phyloP scores from a whole-genome alignment of 2,113 vertebrate genomes.

The Bufo bufo region DNA sequence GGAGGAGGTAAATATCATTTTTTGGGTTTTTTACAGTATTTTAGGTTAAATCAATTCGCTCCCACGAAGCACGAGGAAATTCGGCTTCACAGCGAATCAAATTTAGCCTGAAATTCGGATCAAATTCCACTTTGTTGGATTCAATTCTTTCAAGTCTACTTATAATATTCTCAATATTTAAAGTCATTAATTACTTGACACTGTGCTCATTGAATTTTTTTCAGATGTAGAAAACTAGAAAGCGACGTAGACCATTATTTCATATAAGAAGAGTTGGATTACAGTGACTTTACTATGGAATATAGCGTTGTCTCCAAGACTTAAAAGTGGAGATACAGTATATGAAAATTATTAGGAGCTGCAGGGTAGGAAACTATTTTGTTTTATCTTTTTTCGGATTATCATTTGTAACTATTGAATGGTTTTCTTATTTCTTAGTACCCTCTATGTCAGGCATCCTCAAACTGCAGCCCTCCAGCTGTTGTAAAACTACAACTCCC shows the following conservation, averaged over 20 bases:
- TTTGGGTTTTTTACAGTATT: too few relatives aligned
- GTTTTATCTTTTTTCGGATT: neutral
- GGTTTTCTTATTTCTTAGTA: neutral
- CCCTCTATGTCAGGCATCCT: too few relatives aligned
- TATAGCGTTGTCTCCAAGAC: neutral
- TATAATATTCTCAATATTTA: neutral
- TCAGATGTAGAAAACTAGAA: neutral
- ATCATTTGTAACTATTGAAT: neutral
- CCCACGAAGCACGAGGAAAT: too few relatives aligned
- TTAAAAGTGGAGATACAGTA: neutral
- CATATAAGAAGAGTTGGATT: neutral
- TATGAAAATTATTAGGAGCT: neutral
- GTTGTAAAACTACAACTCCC: too few relatives aligned
- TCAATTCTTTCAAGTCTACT: too few relatives aligned
- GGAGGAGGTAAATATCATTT: too few relatives aligned
- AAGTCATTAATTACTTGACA: neutral
- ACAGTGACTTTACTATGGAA: neutral
- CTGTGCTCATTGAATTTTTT: neutral
- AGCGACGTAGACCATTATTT: neutral
- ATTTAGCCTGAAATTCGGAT: too few relatives aligned
- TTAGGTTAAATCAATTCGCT: too few relatives aligned
- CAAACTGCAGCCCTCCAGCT: too few relatives aligned
- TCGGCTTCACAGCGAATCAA: too few relatives aligned
- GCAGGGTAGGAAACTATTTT: slow-evolving; percentile 1
- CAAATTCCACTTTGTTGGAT: too few relatives aligned